Percentiles rank a stretch among this genome's conserved stretches.
These are phyloP conservation scores for Tyrannus savana DNA, from an alignment of 2,113 vertebrate genomes.

Conservation along the genomic window DNA sequence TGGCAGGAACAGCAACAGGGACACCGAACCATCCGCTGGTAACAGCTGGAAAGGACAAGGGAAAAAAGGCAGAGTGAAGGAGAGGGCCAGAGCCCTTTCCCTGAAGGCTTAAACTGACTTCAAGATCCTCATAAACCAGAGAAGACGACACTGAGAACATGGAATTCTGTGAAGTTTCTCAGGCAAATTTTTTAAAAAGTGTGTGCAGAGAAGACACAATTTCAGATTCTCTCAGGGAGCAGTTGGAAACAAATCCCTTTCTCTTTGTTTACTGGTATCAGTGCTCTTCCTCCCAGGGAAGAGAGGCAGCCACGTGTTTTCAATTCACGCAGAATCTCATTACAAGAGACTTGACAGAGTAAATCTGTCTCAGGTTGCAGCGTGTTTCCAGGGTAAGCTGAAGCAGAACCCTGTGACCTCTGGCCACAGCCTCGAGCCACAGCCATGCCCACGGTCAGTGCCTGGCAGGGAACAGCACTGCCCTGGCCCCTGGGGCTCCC, in stretches of 20 bases:
- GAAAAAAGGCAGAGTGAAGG: accelerated
- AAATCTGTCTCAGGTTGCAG: neutral
- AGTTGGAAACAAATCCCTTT: neutral
- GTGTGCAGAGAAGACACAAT: neutral
- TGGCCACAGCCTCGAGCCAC: neutral
- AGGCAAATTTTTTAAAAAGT: neutral
- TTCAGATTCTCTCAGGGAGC: neutral
- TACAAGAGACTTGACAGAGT: accelerated
- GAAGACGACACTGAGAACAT: neutral
- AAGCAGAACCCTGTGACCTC: neutral
- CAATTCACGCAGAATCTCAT: neutral
- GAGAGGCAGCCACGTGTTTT: no score
- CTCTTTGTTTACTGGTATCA: neutral
- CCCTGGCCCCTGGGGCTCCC: neutral
- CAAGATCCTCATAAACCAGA: neutral
- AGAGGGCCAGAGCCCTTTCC: neutral
- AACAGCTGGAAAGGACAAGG: neutral
- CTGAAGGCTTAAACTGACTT: neutral
- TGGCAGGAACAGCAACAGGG: neutral
- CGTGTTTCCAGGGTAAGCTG: neutral
- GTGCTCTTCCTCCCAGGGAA: neutral
- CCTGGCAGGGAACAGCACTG: neutral
- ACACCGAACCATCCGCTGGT: accelerated
- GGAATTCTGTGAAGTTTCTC: neutral
- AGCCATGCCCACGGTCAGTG: neutral